Evolutionary conservation across 2,797 vertebrate genomes (phyloP).

Genomic region (Xyrichtys novacula): DNA sequence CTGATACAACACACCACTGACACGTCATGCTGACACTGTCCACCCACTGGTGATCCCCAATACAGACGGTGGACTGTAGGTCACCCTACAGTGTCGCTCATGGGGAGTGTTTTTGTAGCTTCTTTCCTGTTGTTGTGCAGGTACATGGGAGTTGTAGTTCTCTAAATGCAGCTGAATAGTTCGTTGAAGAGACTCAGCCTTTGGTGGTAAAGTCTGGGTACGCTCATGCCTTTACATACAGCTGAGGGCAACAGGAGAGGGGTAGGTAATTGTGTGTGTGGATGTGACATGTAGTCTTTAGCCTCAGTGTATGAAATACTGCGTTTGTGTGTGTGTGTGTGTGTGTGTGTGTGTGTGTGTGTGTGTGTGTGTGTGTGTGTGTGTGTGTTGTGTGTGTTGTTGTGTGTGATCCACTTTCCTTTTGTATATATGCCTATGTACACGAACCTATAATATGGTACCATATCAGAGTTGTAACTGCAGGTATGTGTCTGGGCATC

Average conservation of each 20-base stretch:
- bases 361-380: neutral
- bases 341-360: slow-evolving; percentile 20
- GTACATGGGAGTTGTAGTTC: slow-evolving; percentile 69
- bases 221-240: slow-evolving; percentile 70
- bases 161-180: slow-evolving; percentile 57
- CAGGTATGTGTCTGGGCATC: slow-evolving; percentile 45
- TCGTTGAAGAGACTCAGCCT: slow-evolving; percentile 63
- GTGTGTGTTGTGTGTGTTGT: neutral
- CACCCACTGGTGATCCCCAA: slow-evolving; percentile 34
- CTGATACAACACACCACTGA: slow-evolving; percentile 38
- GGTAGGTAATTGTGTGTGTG: slow-evolving; percentile 42
- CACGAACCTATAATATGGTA: slow-evolving; percentile 68
- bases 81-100: slow-evolving; percentile 51
- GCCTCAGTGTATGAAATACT: slow-evolving; percentile 39
- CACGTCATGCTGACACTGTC: slow-evolving; percentile 56
- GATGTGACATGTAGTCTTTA: slow-evolving; percentile 41
- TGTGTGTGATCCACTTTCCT: slow-evolving; percentile 29
- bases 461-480: slow-evolving; percentile 57
- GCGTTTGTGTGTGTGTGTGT: slow-evolving; percentile 35
- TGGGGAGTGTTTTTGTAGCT: slow-evolving; percentile 41
- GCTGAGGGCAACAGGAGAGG: slow-evolving; percentile 60
- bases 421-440: slow-evolving; percentile 73
- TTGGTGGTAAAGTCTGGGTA: slow-evolving; percentile 67
- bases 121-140: slow-evolving; percentile 58
- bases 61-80: slow-evolving; percentile 45